Base-by-base conservation (phyloP, 1,140 invertebrate genomes). In the Pseudomyrmex dendroicus region DNA sequence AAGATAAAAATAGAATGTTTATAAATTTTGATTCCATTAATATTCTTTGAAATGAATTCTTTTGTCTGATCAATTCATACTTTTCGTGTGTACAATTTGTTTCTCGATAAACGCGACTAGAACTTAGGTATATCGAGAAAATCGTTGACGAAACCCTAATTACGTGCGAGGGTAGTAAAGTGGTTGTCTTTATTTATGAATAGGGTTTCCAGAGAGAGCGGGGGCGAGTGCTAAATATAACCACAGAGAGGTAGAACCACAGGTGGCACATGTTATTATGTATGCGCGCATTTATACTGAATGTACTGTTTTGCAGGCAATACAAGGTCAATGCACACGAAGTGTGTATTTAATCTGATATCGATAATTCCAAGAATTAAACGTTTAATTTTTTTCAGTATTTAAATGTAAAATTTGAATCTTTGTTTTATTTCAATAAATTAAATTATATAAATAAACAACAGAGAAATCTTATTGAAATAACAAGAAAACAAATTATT, bases 101-200 rank as follows among this genome's bases (percentile, higher is more conserved):
- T 48, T 74, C 57, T 62, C 57, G 57, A 59, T 59, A 72, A 50
- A 50, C 50, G 68, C 22, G 68, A 56, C 25, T n/a, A 50, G 57
- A 74, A 59, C 15, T 54, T 74, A 74, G 46, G 48, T 44, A 57
- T 48, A 62, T 57, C 48, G 72, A 20, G 48, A 62, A 46, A 10
- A 57, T 73, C 44, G 15, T n/a, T 56, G 35, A 9, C 70, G 2
- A 67, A 73, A 61, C 66, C 61, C 46, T 80, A 50, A 54, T 62
- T 59, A 54, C 57, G 2, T 17, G 59, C 77, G n/a, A 76, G 48
- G 54, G 84, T 35, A 59, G 20, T 8, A 12, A 77, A 83, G 61
- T 66, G 57, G 61, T 89, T 90, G 73, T 85, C 87, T 86, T 88
- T 90, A 88, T 87, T 86, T 80, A 86, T 64, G 77, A 52, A 73